Percentiles rank a stretch among this genome's conserved stretches.
Evolutionary conservation across 2,113 vertebrate genomes (phyloP).

Genomic region (Ophiodon elongatus): DNA sequence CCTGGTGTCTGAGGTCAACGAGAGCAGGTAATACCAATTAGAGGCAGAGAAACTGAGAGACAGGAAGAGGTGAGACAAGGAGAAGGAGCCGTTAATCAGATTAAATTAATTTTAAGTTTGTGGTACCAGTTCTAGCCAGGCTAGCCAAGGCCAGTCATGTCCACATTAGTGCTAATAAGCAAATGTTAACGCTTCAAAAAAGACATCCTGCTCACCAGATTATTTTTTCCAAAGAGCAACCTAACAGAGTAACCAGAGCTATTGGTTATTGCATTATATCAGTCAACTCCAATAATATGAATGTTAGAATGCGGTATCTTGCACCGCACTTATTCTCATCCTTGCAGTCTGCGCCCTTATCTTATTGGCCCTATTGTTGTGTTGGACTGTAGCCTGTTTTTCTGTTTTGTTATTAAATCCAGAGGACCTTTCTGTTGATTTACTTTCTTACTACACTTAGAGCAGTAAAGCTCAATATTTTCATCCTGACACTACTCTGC

Average conservation of each 20-base stretch:
- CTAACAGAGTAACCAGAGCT: background rate
- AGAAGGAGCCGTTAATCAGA: background rate
- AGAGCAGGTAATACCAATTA: slow-evolving; percentile 56
- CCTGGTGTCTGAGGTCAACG: slow-evolving; percentile 45
- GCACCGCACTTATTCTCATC: background rate
- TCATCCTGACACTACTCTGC: background rate
- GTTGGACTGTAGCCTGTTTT: background rate
- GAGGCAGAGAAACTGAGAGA: slow-evolving; percentile 11
- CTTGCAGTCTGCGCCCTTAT: background rate
- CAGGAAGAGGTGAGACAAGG: background rate
- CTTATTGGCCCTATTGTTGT: background rate
- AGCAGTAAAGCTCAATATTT: background rate
- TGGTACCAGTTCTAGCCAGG: background rate
- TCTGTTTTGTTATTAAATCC: background rate
- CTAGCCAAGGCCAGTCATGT: background rate
- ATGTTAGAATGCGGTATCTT: background rate
- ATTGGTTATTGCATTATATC: background rate
- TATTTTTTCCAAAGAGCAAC: background rate
- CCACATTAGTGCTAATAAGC: background rate
- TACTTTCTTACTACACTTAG: background rate
- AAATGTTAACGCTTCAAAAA: background rate
- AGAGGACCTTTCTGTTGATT: background rate
- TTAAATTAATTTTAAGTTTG: background rate
- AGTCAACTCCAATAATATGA: background rate
- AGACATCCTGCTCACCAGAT: background rate